Base-by-base conservation (phyloP, 2,797 vertebrate species). In the Intellagama lesueurii region DNA sequence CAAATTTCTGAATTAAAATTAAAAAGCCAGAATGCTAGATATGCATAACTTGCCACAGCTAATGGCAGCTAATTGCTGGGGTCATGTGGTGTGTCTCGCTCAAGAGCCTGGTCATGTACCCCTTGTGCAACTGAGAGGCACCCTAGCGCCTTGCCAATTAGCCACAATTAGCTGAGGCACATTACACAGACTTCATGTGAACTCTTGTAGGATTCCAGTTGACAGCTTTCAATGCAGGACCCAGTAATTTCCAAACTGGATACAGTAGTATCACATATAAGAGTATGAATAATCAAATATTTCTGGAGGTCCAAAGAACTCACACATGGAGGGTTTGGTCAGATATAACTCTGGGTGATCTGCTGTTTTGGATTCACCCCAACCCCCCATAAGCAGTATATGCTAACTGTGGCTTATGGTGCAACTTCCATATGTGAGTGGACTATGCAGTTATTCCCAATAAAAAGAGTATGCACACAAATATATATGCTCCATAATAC, bases 1-100 rank as follows among this genome's bases (percentile, higher is more conserved):
- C 28, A 85, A 89, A 35, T 26, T 86, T 86, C 69, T 44, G 72
- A 86, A 40, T 90, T 66, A 73, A 81, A 82, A 81, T 69, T n/a
- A 82, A 90, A 90, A 64, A 14, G 19, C 19, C 19, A 22, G 60
- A 64, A 19, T 64, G 19, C 60, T 64, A 22, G 19, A 22, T 22
- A 22, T 64, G 60, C 60, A 64, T 64, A 64, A 64, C 19, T 64
- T 64, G 60, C 19, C 60, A 64, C 16, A 64, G 60, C 60, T 64
- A 64, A 64, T 22, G 19, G 60, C 60, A 64, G 60, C 60, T 64
- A 64, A 64, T 64, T 64, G 60, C 19, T 64, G 19, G 14, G 60
- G 60, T 64, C 60, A 64, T 19, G 19, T 4, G 60, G 19, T 64
- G 16, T 17, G 60, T 64, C 19, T 64, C 19, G 5, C 60, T 64